These are phyloP conservation scores for Beris morrisii DNA, from an alignment of 2,888 invertebrate species.

Conservation along the genomic window DNA sequence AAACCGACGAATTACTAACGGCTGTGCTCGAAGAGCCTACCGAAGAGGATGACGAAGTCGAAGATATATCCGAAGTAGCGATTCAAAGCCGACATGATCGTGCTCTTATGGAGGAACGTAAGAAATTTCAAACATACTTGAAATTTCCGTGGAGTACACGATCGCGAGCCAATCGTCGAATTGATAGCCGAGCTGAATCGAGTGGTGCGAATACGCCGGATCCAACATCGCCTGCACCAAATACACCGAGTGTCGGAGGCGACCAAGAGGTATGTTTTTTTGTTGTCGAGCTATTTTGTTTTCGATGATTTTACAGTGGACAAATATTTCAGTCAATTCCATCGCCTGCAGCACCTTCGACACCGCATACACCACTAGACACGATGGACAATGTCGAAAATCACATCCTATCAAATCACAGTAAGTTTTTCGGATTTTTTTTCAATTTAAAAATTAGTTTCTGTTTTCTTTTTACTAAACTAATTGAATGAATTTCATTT, in stretches of 20 bases:
- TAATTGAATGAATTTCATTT: constrained; percentile 26
- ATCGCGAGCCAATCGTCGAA: constrained; percentile 65
- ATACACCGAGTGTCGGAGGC: constrained; percentile 47
- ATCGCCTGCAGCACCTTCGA: constrained; percentile 50
- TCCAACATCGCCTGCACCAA: constrained; percentile 63
- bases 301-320: neutral
- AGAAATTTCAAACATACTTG: constrained; percentile 60
- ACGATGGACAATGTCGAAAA: constrained; percentile 42
- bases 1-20: neutral
- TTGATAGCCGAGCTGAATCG: constrained; percentile 69
- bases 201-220: constrained; percentile 77
- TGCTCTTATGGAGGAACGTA: constrained; percentile 68
- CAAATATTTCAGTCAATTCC: constrained; percentile 49
- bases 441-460: neutral
- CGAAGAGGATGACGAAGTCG: constrained; percentile 57
- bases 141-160: constrained; percentile 56
- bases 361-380: constrained; percentile 48
- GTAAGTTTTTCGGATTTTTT: constrained; percentile 17
- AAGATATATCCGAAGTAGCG: constrained; percentile 79
- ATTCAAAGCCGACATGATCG: constrained; percentile 73
- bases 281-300: constrained; percentile 13
- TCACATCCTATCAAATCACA: constrained; percentile 23
- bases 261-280: constrained; percentile 50
- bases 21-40: constrained; percentile 16
- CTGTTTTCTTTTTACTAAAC: constrained; percentile 19